Percentiles rank a stretch among this genome's conserved stretches.
These are phyloP conservation scores for Melolontha melolontha DNA, from an alignment of 2,888 invertebrate species.

Conservation along the genomic window DNA sequence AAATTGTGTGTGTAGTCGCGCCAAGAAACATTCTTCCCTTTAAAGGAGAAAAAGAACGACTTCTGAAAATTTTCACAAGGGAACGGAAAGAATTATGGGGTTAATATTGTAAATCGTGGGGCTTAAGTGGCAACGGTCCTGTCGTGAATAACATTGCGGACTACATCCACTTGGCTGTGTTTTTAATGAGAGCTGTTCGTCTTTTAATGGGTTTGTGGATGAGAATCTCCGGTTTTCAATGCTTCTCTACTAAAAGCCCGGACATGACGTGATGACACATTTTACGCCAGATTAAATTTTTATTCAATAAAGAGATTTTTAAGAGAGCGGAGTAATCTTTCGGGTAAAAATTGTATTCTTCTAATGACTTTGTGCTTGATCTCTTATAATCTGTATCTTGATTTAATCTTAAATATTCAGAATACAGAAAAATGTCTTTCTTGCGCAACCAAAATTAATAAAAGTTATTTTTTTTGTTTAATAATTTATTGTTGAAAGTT, in stretches of 20 bases:
- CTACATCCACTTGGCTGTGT: conserved; percentile 1
- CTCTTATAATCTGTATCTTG: too few relatives aligned
- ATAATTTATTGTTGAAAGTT: too few relatives aligned
- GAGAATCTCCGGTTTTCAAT: background rate
- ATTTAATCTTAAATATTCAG: too few relatives aligned
- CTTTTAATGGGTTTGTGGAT: conserved; percentile 8
- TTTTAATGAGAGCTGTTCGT: conserved; percentile 23
- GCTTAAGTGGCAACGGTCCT: background rate
- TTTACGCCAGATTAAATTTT: conserved; percentile 25
- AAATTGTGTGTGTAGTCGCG: too few relatives aligned
- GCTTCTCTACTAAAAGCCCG: background rate
- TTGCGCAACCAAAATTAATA: too few relatives aligned
- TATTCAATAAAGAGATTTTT: background rate
- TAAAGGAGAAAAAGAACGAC: too few relatives aligned
- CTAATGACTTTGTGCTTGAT: too few relatives aligned
- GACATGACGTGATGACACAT: conserved; percentile 3
- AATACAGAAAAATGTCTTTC: too few relatives aligned
- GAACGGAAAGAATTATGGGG: conserved; percentile 9
- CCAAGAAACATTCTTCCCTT: too few relatives aligned
- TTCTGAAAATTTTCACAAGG: conserved; percentile 2
- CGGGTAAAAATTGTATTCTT: too few relatives aligned
- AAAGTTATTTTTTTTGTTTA: too few relatives aligned
- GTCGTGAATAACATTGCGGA: conserved; percentile 6
- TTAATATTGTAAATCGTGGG: conserved; percentile 13
- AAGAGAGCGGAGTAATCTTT: too few relatives aligned